Percentiles rank a stretch among this genome's conserved stretches.
Conservation (phyloP, 1,140 invertebrate genomes). For the Caenorhabditis tropicalis region DNA sequence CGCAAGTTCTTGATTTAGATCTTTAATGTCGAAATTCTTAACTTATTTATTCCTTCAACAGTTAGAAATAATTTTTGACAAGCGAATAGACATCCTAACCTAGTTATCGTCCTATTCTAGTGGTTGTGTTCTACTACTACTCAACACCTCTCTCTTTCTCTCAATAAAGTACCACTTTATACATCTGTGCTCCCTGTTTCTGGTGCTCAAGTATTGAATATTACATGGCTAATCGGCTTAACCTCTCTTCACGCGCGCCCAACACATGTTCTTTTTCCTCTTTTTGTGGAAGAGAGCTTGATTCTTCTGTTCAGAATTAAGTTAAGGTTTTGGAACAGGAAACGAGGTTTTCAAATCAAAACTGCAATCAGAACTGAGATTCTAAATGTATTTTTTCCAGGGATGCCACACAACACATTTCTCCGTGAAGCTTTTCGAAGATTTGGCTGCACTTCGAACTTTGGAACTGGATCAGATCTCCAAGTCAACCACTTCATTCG, state of each 20-base stretch:
- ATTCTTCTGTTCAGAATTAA: too few species aligned
- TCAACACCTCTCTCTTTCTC: background rate
- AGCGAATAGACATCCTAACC: too few species aligned
- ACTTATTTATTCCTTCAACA: too few species aligned
- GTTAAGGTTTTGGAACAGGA: too few species aligned
- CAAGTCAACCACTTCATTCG: background rate
- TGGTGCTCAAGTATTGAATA: conserved; percentile 21
- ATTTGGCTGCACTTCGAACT: background rate
- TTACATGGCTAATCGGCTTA: conserved; percentile 44
- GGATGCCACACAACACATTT: conserved; percentile 1
- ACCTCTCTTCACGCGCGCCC: conserved; percentile 18
- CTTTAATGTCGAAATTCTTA: too few species aligned
- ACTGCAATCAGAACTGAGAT: background rate
- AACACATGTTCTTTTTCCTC: conserved; percentile 15
- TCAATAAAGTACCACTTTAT: background rate
- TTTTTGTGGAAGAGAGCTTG: too few species aligned
- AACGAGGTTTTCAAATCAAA: background rate
- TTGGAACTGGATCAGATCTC: conserved; percentile 17
- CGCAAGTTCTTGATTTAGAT: too few species aligned
- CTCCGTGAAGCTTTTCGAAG: conserved; percentile 15
- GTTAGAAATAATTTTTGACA: too few species aligned
- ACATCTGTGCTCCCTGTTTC: background rate
- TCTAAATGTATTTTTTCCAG: background rate
- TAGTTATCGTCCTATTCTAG: too few species aligned
- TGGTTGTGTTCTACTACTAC: too few species aligned